These are phyloP conservation scores for Harpegnathos saltator DNA, from an alignment of 1,140 invertebrate species.

Conservation along the genomic window DNA sequence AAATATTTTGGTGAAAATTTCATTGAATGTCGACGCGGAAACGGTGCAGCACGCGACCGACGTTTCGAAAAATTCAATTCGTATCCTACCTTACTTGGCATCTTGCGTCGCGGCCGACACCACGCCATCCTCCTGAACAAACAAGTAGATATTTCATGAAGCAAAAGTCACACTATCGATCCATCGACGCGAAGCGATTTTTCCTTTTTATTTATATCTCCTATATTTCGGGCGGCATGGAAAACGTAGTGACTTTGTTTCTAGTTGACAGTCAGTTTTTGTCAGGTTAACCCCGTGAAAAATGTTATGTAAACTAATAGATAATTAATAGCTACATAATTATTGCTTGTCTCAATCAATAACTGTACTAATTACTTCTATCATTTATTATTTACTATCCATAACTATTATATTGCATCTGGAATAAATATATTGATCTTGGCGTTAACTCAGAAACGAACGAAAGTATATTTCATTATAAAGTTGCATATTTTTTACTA, in stretches of 20 bases:
- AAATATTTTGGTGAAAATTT: conserved; percentile 50
- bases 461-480: too few species aligned
- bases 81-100: conserved; percentile 33
- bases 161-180: conserved; percentile 28
- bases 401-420: too few species aligned
- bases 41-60: background rate
- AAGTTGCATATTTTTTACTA: too few species aligned
- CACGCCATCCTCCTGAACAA: conserved; percentile 35
- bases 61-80: conserved; percentile 54
- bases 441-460: too few species aligned
- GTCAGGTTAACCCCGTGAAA: too few species aligned
- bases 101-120: conserved; percentile 2
- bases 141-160: conserved; percentile 32
- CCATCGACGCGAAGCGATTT: conserved; percentile 15
- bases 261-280: background rate
- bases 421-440: too few species aligned
- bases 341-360: too few species aligned
- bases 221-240: background rate
- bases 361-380: too few species aligned
- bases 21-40: conserved; percentile 7
- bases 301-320: too few species aligned
- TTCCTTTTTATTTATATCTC: background rate
- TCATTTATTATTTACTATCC: too few species aligned
- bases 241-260: background rate
- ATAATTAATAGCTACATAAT: too few species aligned